Base-by-base conservation (phyloP, 1,140 invertebrate genomes). In the Euura saliciscinereae region DNA sequence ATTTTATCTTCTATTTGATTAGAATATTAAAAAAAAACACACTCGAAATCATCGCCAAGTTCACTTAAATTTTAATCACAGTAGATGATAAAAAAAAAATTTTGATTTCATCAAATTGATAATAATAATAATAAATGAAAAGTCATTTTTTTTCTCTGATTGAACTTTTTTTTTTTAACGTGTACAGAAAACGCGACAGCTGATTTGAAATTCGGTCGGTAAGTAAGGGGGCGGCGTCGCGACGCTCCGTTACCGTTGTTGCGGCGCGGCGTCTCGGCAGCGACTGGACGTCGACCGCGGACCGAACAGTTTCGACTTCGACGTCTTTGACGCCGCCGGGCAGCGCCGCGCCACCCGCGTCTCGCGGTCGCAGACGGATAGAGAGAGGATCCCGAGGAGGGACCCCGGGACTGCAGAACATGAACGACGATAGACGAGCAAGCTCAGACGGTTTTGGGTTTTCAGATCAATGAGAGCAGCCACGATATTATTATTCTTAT, bases 201-300 rank as follows among this genome's bases (percentile, higher is more conserved):
- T 59, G 51, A 59, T 59, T n/a, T 8, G 28, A 28, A 28, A 28
- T 28, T 28, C 28, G 28, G 28, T 28, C 28, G 28, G 28, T 28
- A 28, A 28, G 28, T 28, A 6, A 59, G 13, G 8, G 8, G 51
- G 51, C 51, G 51, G 51, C 51, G 51, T 59, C 51, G 51, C 51
- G 51, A 59, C 51, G 51, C 13, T 28, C 51, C 51, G 8, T 59
- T 59, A 8, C 8, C 51, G 51, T 59, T 59, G 13, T 59, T 8
- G 51, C 51, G 51, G 51, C 51, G 51, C 51, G 51, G 51, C 51
- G 51, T 59, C 51, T 59, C 51, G 51, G 51, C 51, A 59, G 51
- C 51, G 51, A 59, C 51, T 59, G 51, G n/a, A 59, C 51, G n/a
- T n/a, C n/a, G n/a, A n/a, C n/a, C n/a, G 1, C 28, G 3, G 51